Evolutionary conservation across 2,888 invertebrate species (phyloP), one percentile per base, ranked within the genome.

Genomic region (Colostygia pectinataria): DNA sequence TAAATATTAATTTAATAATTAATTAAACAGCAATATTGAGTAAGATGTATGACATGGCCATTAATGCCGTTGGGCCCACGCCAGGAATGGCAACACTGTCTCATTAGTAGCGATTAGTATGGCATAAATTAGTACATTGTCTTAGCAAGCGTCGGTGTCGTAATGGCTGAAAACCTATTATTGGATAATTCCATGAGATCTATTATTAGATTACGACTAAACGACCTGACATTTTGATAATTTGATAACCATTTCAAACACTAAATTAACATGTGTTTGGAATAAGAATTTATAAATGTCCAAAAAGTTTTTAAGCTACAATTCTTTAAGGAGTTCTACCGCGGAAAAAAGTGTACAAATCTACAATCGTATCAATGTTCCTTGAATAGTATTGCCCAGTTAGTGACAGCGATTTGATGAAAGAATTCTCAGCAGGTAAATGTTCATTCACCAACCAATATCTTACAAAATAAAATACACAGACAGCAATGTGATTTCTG

Each of bases 31-130:
- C 37, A 47, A 48, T 43, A 54, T 43, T 33, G 45, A 50, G 47
- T 34, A 33, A 48, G 38, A 49, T 47, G 53, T 55, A 53, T 52
- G 53, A 44, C 47, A 54, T 44, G 49, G 37, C 49, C 49, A 52
- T 58, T 50, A 54, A 52, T 56, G 56, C 53, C 47, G 65, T 67
- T 74, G 71, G 68, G 73, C 76, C 76, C 68, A 78, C 79, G 79
- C 77, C 75, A 80, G 65, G 65, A 65, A 64, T 55, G 48, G 65
- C 67, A 32, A 75, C 72, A 78, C 71, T 75, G 76, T 77, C 83
- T 83, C 75, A 85, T 87, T 86, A 82, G 66, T 45, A 62, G 66
- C 80, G 81, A 84, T 86, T 85, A 86, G 82, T 79, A 83, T 78
- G 77, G 76, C 73, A 80, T 84, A 79, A 77, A 80, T 82, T 83